Base-by-base conservation (phyloP, 2,888 invertebrate genomes). In the Megaustenia siamemsis region DNA sequence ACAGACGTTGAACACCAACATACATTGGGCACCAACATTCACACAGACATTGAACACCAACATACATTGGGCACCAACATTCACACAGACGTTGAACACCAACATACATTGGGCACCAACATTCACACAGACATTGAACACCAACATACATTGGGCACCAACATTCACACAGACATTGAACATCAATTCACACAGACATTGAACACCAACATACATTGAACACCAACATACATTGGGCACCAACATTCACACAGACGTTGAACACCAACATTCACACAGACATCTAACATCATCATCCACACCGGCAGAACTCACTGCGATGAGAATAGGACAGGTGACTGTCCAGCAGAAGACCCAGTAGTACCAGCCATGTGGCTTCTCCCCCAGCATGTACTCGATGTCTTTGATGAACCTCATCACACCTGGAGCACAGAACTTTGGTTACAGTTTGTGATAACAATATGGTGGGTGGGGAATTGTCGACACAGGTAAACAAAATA, bases 281-380 rank as follows among this genome's bases (percentile, higher is more conserved):
- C 18, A 35, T 35, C 3, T 21, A n/a, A n/a, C 28, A n/a, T 3
- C 6, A 60, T n/a, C 6, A 1, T 49, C 21, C 6, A 77, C 12
- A 24, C 24, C 18, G 28, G 21, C n/a, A 76, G 21, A 15, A 90
- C 92, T 88, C 95, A 97, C 97, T 91, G 95, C 90, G 68, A 97
- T 94, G 83, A 97, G 95, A 0, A 95, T 80, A 0, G 97, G 97
- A 0, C 96, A 95, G n/a, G 96, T 93, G 89, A 96, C 95, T 91
- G 95, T 95, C 97, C 97, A 97, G 86, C 96, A 95, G 24, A 96
- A 92, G 12, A 96, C 95, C 97, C 97, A 97, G 93, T 96, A 95
- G 43, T 93, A 73, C 69, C 86, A 87, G 0, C 90, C 89, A 56
- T 86, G 75, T 8, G 92, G 91, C 12, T 87, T 86, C 77, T 86